Evolutionary conservation across 2,113 vertebrate genomes (phyloP), one percentile per base, ranked within the genome.

Genomic region (Deroptyus accipitrinus): DNA sequence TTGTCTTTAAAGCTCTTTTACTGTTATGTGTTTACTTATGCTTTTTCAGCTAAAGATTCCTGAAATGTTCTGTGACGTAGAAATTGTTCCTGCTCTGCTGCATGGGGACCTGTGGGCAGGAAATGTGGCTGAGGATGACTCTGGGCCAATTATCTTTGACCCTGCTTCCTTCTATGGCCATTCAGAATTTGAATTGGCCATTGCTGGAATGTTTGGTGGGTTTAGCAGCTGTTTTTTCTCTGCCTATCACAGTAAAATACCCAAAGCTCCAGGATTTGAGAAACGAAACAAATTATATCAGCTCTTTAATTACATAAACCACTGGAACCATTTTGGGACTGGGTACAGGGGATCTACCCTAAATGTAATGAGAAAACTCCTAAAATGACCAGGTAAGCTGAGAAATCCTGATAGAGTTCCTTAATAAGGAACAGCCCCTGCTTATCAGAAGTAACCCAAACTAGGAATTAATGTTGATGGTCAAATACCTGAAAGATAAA

Each of bases 301-400:
- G 96, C 98, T 99, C 35, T 99, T 99, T 70, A 98, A 99, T 95
- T 99, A 99, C 81, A 95, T 99, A 68, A 99, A 99, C 97, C 99
- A 99, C 97, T 99, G 99, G 99, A 99, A 99, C 94, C 99, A 99
- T 97, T 99, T 99, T 86, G 99, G 99, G 20, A 97, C 93, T 3
- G 97, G 98, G 25, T 99, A 99, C 94, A 98, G 98, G 64, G 98
- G 98, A 17, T 98, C 99, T 8, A 98, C 98, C 12, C 70, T 99
- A 88, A 98, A 97, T 19, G 93, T 98, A 59, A 99, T 99, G 99
- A 98, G 94, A 88, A 97, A 98, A 66, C 98, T 99, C 22, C 74
- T 99, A 0, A 98, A 99, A 93, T 99, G 98, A 97, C 11, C 6
- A 48, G 48, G 13, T 15, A 68, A 23, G 15, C 48, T 83, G 57